Evolutionary conservation across 2,113 vertebrate species (phyloP).

Genomic region (Thamnaconus septentrionalis): DNA sequence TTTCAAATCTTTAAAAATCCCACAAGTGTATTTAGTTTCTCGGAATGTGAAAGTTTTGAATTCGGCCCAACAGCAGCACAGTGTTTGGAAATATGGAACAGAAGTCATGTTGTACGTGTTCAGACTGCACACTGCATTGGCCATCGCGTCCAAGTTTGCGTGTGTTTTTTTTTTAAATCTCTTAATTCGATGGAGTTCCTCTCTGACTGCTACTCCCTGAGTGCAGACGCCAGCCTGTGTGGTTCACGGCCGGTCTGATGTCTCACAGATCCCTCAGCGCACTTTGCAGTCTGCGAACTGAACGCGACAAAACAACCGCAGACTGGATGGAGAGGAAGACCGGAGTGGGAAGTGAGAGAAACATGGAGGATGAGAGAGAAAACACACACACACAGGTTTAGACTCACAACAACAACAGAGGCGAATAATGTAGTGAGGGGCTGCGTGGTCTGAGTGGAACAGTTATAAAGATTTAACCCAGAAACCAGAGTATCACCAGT

Average conservation of each 20-base stretch:
- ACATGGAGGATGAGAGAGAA: not conserved
- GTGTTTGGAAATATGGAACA: not conserved
- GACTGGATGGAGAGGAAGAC: conserved; percentile 3
- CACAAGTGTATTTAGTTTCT: too few species aligned
- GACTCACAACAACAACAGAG: too few species aligned
- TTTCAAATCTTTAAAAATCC: too few species aligned
- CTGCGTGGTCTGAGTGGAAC: too few species aligned
- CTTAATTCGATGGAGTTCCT: too few species aligned
- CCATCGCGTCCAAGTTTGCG: not conserved
- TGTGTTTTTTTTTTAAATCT: too few species aligned
- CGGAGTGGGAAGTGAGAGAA: conserved; percentile 25
- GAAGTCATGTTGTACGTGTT: not conserved
- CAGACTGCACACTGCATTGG: not conserved
- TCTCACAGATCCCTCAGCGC: conserved; percentile 37
- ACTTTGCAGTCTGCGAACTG: conserved; percentile 32
- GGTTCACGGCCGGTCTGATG: conserved; percentile 2
- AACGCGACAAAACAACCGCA: not conserved
- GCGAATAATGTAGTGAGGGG: too few species aligned
- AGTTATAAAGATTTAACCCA: too few species aligned
- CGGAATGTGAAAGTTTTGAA: not conserved
- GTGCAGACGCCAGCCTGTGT: not conserved
- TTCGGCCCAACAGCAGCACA: not conserved
- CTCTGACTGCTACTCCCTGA: too few species aligned
- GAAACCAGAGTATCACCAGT: too few species aligned
- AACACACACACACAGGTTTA: too few species aligned